These are phyloP conservation scores for Cistogaster globosa DNA, from an alignment of 2,888 invertebrate species.

Conservation along the genomic window DNA sequence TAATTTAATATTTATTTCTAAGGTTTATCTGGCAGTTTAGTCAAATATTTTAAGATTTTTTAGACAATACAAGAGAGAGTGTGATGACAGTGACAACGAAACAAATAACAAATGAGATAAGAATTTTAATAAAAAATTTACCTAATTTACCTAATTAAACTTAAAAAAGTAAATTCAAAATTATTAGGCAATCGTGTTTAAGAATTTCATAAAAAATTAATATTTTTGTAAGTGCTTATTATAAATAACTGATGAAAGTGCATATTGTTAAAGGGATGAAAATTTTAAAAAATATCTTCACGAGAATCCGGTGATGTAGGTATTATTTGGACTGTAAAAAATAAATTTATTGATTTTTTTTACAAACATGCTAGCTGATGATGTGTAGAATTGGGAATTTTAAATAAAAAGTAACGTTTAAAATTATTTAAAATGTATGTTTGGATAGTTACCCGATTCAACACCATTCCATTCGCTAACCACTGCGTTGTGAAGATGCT, in stretches of 20 bases:
- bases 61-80: background rate
- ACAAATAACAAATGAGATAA: slow-evolving; percentile 1
- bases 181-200: slow-evolving; percentile 34
- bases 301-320: slow-evolving; percentile 80
- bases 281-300: slow-evolving; percentile 79
- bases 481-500: slow-evolving; percentile 80
- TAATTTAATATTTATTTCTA: background rate
- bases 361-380: slow-evolving; percentile 40
- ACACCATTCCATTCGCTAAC: slow-evolving; percentile 83
- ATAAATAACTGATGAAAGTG: slow-evolving; percentile 28
- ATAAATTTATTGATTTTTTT: slow-evolving; percentile 67
- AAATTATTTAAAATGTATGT: background rate
- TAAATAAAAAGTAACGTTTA: background rate
- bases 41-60: background rate
- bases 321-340: slow-evolving; percentile 82
- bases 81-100: background rate
- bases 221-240: slow-evolving; percentile 53
- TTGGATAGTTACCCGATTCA: slow-evolving; percentile 80
- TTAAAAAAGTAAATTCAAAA: slow-evolving; percentile 40
- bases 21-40: background rate
- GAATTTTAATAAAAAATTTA: slow-evolving; percentile 32
- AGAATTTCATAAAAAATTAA: slow-evolving; percentile 16
- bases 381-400: background rate
- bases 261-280: slow-evolving; percentile 28
- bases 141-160: slow-evolving; percentile 59